phyloP scores from a whole-genome alignment of 2,113 vertebrate genomes.

The Nycticryphes semicollaris region DNA sequence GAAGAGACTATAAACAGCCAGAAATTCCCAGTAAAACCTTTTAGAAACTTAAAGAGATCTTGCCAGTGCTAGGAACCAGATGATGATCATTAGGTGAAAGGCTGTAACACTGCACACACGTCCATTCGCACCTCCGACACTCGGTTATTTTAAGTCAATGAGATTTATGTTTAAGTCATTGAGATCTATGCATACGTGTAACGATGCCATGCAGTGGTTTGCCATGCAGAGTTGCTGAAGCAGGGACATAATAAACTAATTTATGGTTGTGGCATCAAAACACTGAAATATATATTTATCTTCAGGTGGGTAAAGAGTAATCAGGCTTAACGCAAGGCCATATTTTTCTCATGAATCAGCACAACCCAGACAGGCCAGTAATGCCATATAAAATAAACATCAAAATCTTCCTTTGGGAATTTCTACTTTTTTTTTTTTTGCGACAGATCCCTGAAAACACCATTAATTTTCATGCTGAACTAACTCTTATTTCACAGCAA shows the following conservation, averaged over 20 bases:
- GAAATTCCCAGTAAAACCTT: background rate
- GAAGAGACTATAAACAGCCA: background rate
- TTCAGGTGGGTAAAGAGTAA: background rate
- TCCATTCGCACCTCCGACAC: background rate
- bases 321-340: background rate
- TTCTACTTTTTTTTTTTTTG: background rate
- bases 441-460: background rate
- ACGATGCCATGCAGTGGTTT: background rate
- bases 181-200: background rate
- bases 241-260: background rate
- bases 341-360: background rate
- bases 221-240: background rate
- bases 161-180: background rate
- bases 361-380: background rate
- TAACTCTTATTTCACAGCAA: conserved; percentile 4
- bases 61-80: background rate
- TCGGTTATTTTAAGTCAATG: background rate
- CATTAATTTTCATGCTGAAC: background rate
- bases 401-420: background rate
- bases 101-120: accelerated
- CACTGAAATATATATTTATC: background rate
- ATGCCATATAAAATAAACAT: background rate
- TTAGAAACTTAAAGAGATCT: background rate
- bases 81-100: background rate
- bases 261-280: background rate